Conservation (phyloP, 2,113 vertebrate genomes). For the Urocolius indicus region DNA sequence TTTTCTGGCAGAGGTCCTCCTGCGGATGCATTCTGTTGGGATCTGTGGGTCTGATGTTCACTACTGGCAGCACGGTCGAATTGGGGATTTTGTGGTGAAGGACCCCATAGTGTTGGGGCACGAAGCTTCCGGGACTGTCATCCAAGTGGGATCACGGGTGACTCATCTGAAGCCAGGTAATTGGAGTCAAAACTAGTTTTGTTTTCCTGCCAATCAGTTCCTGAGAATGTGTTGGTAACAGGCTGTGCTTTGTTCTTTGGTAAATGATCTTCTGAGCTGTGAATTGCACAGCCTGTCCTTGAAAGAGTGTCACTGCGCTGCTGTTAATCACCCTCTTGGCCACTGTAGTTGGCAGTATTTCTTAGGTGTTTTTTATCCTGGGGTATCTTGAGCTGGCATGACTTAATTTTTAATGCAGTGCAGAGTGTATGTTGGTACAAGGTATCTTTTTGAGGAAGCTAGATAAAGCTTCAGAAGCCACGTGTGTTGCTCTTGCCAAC, state of each 20-base stretch:
- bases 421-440: not conserved
- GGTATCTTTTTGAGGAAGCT: not conserved
- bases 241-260: not conserved
- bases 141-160: conserved; percentile 88
- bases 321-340: not conserved
- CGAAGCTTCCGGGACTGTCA: conserved; percentile 89
- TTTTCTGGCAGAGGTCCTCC: conserved; percentile 84
- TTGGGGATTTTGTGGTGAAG: conserved; percentile 88
- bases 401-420: not conserved
- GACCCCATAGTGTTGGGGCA: conserved; percentile 94
- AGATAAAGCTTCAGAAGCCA: not conserved
- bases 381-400: not conserved
- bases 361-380: not conserved
- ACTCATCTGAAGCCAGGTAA: conserved; percentile 82
- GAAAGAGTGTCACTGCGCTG: not conserved
- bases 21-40: conserved; percentile 95
- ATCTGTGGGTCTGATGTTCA: conserved; percentile 97
- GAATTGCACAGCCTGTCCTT: not conserved
- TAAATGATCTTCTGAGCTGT: not conserved
- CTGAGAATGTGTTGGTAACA: not conserved
- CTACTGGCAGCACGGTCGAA: conserved; percentile 91
- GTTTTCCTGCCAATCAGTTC: not conserved
- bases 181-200: not conserved
- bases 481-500: not conserved
- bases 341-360: not conserved